Percentiles rank a stretch among this genome's conserved stretches.
These are phyloP conservation scores for Porites evermanni DNA, from an alignment of 92 coral and sea anemone genomes.

Conservation along the genomic window DNA sequence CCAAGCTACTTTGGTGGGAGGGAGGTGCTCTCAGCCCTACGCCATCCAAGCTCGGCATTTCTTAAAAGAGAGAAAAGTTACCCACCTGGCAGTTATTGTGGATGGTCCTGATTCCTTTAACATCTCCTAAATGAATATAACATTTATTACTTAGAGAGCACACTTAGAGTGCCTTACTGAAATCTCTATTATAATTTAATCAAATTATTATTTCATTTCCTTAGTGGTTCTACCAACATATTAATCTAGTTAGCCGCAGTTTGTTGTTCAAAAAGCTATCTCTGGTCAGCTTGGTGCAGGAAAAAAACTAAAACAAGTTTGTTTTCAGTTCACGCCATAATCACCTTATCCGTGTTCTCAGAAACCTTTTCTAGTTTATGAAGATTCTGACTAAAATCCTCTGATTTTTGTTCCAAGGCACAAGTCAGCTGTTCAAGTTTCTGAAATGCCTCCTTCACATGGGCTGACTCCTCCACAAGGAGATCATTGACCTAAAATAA, in stretches of 20 bases:
- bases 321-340: neutral
- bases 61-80: too few relatives aligned
- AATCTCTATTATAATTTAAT: too few relatives aligned
- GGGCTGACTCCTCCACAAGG: constrained; percentile 66
- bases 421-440: constrained; percentile 50
- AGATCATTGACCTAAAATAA: constrained; percentile 51
- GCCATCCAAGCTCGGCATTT: too few relatives aligned
- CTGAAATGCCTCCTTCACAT: constrained; percentile 64
- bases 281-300: neutral
- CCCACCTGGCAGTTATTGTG: constrained; percentile 20
- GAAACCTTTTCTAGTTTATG: neutral
- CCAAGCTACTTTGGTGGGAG: too few relatives aligned
- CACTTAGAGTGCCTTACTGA: too few relatives aligned
- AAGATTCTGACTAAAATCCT: neutral
- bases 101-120: neutral
- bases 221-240: neutral
- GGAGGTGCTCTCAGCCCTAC: too few relatives aligned
- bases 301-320: neutral
- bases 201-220: too few relatives aligned
- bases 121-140: neutral
- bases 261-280: too few relatives aligned
- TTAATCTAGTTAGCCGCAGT: too few relatives aligned
- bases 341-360: constrained; percentile 6
- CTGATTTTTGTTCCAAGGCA: constrained; percentile 31
- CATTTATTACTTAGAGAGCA: too few relatives aligned